phyloP scores from a whole-genome alignment of 2,113 vertebrate genomes.

The Cromileptes altivelis region DNA sequence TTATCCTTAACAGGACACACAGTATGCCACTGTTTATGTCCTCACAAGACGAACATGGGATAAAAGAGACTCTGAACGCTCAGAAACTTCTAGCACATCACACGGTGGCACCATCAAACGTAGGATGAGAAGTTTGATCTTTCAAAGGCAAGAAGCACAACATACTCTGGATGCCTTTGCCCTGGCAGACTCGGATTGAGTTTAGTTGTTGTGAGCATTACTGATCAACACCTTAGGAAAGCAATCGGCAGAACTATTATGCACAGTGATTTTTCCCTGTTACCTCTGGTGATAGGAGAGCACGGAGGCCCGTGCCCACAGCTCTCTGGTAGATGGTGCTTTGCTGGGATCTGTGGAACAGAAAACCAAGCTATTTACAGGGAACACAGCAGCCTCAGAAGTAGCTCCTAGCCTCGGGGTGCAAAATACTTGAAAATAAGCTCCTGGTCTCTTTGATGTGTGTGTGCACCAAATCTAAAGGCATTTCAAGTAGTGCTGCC shows the following conservation, averaged over 20 bases:
- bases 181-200: slow-evolving; percentile 52
- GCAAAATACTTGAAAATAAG: slow-evolving; percentile 87
- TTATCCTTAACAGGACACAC: background rate
- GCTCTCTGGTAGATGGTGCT: slow-evolving; percentile 71
- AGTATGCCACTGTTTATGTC: slow-evolving; percentile 21
- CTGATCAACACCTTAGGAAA: slow-evolving; percentile 81
- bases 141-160: slow-evolving; percentile 71
- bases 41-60: slow-evolving; percentile 25
- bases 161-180: slow-evolving; percentile 47
- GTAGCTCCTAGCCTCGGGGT: slow-evolving; percentile 80
- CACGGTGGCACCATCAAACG: slow-evolving; percentile 63
- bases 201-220: slow-evolving; percentile 75
- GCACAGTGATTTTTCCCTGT: slow-evolving; percentile 71
- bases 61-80: slow-evolving; percentile 43
- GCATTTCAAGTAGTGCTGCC: slow-evolving; percentile 82
- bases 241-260: slow-evolving; percentile 84
- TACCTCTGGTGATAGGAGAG: slow-evolving; percentile 76
- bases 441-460: slow-evolving; percentile 86
- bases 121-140: slow-evolving; percentile 67
- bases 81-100: slow-evolving; percentile 54
- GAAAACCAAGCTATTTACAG: slow-evolving; percentile 85
- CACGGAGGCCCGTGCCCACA: slow-evolving; percentile 63
- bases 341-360: slow-evolving; percentile 74
- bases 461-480: slow-evolving; percentile 84
- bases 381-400: slow-evolving; percentile 81